Conservation (phyloP, 2,113 vertebrate genomes). For the Petromus typicus region DNA sequence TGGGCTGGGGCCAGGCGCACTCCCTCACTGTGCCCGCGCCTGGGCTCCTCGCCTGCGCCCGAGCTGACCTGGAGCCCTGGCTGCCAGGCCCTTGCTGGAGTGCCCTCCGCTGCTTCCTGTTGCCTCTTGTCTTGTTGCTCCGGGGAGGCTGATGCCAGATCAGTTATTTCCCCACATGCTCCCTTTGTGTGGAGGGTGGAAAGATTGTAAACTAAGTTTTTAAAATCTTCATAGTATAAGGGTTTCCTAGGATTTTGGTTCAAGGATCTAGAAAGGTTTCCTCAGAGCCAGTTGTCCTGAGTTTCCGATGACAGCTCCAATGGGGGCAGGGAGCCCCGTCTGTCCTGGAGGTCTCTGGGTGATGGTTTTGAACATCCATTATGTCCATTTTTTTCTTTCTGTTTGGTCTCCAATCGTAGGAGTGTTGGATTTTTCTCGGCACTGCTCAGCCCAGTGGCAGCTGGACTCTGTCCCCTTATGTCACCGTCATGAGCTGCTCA, state of each 20-base stretch:
- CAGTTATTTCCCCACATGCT: neutral
- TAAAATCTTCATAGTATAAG: neutral
- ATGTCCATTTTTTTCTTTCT: neutral
- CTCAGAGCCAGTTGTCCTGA: neutral
- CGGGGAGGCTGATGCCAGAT: neutral
- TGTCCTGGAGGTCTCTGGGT: neutral
- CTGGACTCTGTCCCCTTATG: neutral
- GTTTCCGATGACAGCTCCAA: neutral
- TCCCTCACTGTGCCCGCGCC: neutral
- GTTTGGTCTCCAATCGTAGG: neutral
- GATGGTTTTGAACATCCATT: neutral
- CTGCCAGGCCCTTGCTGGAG: neutral
- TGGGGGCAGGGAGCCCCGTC: neutral
- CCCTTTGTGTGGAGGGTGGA: neutral
- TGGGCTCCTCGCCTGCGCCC: neutral
- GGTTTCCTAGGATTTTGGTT: neutral
- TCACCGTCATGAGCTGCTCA: rapidly evolving
- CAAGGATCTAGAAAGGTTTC: neutral
- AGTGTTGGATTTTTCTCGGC: neutral
- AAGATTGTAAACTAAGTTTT: neutral
- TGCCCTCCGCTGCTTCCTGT: too few species aligned
- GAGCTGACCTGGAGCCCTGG: neutral
- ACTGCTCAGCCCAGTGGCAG: neutral
- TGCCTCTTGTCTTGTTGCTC: neutral
- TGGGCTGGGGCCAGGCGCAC: too few species aligned